Evolutionary conservation across 1,140 invertebrate genomes (phyloP), one percentile per base, ranked within the genome.

Genomic region (Papilio aristodemus): DNA sequence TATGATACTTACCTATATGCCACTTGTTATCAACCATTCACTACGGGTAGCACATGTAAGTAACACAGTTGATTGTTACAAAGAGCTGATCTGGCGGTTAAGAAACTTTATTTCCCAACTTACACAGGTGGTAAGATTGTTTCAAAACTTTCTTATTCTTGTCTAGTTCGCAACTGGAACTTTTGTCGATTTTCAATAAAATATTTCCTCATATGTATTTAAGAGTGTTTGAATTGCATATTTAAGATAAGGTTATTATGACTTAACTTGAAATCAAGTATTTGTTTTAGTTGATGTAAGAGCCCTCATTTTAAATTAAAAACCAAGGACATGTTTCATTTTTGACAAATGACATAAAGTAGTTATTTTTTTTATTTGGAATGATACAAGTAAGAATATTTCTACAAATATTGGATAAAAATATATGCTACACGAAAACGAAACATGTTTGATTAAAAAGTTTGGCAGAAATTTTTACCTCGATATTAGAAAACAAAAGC

Each of bases 61-160:
- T 0, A 54, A 54, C 17, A 54, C 46, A 54, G 19, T 54, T 54
- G 46, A 54, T 10, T 22, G 46, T 54, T 54, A 54, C 46, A 54
- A 54, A 22, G 46, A 54, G 46, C 46, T 54, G 46, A 54, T 54
- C 46, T 25, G 22, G 46, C 46, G 19, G 22, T 19, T 22, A 11
- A 4, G 46, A 54, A 54, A 54, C 19, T 54, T 54, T 54, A 54
- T 54, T 54, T 25, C 46, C 46, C 19, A 54, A 25, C n/a, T 54
- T 25, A 54, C 46, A 54, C 46, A 54, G 46, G 46, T 54, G 46
- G 17, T 54, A 54, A 54, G 46, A 54, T 54, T 32, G 27, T 32
- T 32, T 2, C 17, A 54, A 54, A 54, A 54, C 46, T 54, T 54
- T 46, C 17, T 46, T 46, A 22, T 54, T 5, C 46, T 54, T 54